phyloP scores from a whole-genome alignment of 2,113 vertebrate species.

The Dolichallabes microphthalmus region DNA sequence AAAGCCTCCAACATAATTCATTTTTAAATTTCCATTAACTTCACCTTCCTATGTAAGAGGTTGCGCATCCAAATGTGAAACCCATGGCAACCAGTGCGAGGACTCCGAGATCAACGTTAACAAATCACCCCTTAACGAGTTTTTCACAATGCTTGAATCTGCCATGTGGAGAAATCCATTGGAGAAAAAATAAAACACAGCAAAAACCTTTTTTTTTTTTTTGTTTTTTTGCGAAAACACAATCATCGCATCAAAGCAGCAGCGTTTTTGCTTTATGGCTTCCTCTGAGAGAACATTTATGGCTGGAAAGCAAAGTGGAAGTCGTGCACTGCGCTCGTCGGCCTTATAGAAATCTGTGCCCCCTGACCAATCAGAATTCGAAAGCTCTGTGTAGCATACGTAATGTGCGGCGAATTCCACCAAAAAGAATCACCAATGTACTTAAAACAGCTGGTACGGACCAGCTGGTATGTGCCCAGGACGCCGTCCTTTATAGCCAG shows the following conservation, averaged over 20 bases:
- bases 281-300: neutral
- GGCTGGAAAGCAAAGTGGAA: neutral
- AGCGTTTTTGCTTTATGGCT: neutral
- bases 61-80: conserved; percentile 31
- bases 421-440: neutral
- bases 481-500: conserved; percentile 1
- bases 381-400: neutral
- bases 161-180: neutral
- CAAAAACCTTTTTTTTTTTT: neutral
- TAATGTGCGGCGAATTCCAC: neutral
- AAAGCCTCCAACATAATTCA: conserved; percentile 40
- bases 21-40: conserved; percentile 55
- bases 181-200: neutral
- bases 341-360: neutral
- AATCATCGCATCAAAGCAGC: neutral
- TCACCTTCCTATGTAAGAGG: conserved; percentile 26
- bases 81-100: conserved; percentile 47
- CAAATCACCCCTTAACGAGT: conserved; percentile 46
- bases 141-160: conserved; percentile 12
- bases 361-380: neutral
- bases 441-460: neutral
- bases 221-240: neutral
- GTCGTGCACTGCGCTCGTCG: neutral
- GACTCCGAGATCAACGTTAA: conserved; percentile 42
- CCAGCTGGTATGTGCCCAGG: neutral